Conservation (phyloP, 2,888 invertebrate genomes). For the Petrophora chlorosata region DNA sequence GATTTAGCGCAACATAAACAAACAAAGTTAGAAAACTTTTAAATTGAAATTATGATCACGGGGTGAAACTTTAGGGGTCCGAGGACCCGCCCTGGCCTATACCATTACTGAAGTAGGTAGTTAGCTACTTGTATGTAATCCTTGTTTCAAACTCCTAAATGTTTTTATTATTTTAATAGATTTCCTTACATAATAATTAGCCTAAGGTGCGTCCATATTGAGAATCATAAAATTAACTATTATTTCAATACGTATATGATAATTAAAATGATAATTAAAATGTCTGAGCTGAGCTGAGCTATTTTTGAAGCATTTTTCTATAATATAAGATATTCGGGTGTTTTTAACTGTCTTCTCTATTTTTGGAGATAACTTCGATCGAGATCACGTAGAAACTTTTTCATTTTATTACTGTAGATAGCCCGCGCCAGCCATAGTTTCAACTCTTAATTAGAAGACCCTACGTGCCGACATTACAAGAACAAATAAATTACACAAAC, state of each 20-base stretch:
- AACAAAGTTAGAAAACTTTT: slow-evolving; percentile 59
- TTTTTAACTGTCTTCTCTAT: no score
- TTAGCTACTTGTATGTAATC: slow-evolving; percentile 36
- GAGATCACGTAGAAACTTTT: no score
- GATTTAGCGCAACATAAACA: slow-evolving; percentile 52
- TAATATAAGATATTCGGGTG: no score
- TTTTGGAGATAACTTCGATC: no score
- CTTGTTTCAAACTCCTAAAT: slow-evolving; percentile 24
- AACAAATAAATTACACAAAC: slow-evolving; percentile 16
- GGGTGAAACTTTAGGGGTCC: slow-evolving; percentile 52
- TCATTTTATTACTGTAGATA: background rate
- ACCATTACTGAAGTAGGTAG: slow-evolving; percentile 30
- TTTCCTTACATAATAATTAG: no score
- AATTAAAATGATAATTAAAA: no score
- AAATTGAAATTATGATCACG: slow-evolving; percentile 67
- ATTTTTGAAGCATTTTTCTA: no score
- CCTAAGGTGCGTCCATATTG: no score
- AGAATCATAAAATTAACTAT: no score
- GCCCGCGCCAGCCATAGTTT: background rate
- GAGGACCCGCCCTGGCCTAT: slow-evolving; percentile 37
- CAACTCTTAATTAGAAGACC: background rate
- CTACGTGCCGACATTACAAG: slow-evolving; percentile 3
- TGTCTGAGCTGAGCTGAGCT: no score
- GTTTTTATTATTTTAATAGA: background rate
- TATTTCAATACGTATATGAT: no score